Base-by-base conservation (phyloP, 2,113 vertebrate species). In the Lathamus discolor region DNA sequence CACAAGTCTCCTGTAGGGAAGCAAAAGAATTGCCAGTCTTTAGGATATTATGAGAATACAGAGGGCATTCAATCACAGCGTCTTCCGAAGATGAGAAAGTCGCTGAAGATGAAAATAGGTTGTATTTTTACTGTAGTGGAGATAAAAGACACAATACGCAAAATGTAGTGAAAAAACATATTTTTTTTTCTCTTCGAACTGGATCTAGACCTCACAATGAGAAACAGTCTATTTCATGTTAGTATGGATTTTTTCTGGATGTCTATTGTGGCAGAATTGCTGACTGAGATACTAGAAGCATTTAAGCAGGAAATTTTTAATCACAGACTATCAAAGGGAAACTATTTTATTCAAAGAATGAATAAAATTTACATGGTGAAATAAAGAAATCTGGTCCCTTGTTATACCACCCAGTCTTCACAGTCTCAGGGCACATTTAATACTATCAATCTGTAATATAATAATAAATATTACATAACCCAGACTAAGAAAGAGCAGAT, bases 1-100 rank as follows among this genome's bases (percentile, higher is more conserved):
- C 46, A 81, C 28, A 54, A n/a, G 23, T n/a, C 22, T 72, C 29
- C 64, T 84, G 24, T 15, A 81, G 55, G 46, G 66, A 62, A 55
- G 43, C 23, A 64, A 64, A 95, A 92, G 43, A 79, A 76, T 72
- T 37, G 24, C 22, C 57, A 64, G 0, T 88, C 84, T 72, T 75
- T 79, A 57, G 29, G 29, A 75, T 79, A 95, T 17, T 91, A 74
- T 92, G 66, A 91, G 91, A 88, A 95, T 78, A 91, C 46, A 92
- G 93, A 89, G 31, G 12, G 9, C 63, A 87, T 87, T 91, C 85
- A 93, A 31, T 25, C 0, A 1, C 41, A 77, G 39, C 31, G 37
- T 52, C 81, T 87, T 82, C 57, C 69, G 62, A 87, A 91, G 74
- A 93, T n/a, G 87, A 77, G 57, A 74, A 92, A 55, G 35, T 81